A percentile compares a stretch with the other conserved stretches of the same genome.
Evolutionary conservation across 2,797 vertebrate genomes (phyloP).

Genomic region (Anguilla obscura): DNA sequence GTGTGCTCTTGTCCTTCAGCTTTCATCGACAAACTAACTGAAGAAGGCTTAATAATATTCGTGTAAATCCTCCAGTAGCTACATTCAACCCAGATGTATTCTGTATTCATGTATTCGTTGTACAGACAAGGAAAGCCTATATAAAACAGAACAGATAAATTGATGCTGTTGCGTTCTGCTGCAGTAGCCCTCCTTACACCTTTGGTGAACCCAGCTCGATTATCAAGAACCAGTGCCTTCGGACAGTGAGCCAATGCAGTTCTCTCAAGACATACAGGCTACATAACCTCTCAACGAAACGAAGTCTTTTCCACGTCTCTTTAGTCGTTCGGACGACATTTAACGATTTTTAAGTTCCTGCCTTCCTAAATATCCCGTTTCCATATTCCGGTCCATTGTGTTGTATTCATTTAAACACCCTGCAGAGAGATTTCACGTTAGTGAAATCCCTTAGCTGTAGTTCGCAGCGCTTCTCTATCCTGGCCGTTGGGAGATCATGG

Average conservation of each 20-base stretch:
- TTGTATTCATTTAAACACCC: neutral
- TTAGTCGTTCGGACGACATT: neutral
- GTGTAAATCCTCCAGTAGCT: neutral
- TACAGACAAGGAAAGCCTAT: neutral
- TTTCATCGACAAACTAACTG: conserved; percentile 27
- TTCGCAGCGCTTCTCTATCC: neutral
- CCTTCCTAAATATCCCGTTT: neutral
- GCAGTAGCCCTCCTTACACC: neutral
- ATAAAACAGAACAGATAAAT: neutral
- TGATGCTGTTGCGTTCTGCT: neutral
- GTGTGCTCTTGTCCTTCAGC: conserved; percentile 27
- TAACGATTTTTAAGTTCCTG: neutral
- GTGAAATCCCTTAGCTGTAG: neutral
- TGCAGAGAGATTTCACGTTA: neutral
- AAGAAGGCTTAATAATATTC: neutral
- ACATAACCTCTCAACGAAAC: neutral
- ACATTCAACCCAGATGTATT: neutral
- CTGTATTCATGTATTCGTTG: neutral
- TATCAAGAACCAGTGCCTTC: neutral
- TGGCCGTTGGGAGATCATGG: neutral
- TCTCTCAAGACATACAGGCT: neutral
- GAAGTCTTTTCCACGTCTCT: neutral
- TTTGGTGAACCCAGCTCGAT: neutral
- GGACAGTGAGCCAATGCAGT: neutral
- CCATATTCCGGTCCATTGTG: neutral